phyloP scores from a whole-genome alignment of 1,140 invertebrate species.

The Cyrtorhinus lividipennis region DNA sequence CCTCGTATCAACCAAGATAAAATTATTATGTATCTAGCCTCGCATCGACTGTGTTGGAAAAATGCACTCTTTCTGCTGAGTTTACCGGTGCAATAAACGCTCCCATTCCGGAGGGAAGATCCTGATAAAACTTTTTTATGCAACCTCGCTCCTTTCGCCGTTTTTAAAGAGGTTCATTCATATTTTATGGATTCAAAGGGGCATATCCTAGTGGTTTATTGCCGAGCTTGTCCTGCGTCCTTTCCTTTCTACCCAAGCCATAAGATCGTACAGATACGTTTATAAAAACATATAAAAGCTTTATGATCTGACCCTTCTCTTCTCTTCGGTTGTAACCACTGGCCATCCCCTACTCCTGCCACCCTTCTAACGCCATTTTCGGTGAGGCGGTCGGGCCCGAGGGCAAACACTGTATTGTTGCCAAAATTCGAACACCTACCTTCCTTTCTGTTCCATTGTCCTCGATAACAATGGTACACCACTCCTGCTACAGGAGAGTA shows the following conservation, averaged over 20 bases:
- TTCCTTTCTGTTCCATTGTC: not conserved
- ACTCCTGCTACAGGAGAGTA: not conserved
- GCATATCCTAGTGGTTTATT: not conserved
- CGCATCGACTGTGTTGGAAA: too few relatives aligned
- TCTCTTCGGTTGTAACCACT: not conserved
- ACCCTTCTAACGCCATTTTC: not conserved
- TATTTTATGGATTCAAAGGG: not conserved
- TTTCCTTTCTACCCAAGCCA: not conserved
- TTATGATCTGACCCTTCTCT: not conserved
- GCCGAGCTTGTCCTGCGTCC: not conserved
- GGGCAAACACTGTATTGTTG: conserved; percentile 7
- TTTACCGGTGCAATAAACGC: not conserved
- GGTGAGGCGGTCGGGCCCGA: not conserved
- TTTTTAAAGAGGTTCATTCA: not conserved
- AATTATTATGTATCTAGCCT: too few relatives aligned
- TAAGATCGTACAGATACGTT: conserved; percentile 1
- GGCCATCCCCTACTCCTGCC: not conserved
- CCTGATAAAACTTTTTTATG: conserved; percentile 5
- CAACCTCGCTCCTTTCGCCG: not conserved
- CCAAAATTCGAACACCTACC: conserved; percentile 1
- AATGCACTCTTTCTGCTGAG: too few relatives aligned
- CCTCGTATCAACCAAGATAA: too few relatives aligned
- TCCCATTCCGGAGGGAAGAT: not conserved
- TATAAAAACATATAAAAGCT: conserved; percentile 5
- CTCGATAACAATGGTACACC: not conserved